Evolutionary conservation across 2,888 invertebrate genomes (phyloP).

Genomic region (Dicycla oo): DNA sequence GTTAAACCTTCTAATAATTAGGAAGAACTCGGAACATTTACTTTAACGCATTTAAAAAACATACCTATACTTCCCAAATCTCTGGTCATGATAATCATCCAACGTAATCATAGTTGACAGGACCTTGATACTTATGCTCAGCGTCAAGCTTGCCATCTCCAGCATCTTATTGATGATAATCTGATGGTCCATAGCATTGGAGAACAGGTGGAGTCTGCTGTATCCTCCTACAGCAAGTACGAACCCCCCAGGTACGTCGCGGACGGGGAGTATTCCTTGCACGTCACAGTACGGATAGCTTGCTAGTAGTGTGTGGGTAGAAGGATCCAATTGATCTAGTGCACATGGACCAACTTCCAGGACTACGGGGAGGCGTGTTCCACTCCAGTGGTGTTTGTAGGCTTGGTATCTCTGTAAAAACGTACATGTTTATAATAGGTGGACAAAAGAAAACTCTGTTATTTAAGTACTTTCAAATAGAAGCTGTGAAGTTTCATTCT

Average conservation of each 20-base stretch:
- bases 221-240: slow-evolving; percentile 97
- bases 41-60: slow-evolving; percentile 14
- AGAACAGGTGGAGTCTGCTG: slow-evolving; percentile 97
- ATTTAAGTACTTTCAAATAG: no score
- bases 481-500: background rate
- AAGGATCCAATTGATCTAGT: slow-evolving; percentile 97
- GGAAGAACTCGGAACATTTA: no score
- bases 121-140: slow-evolving; percentile 96
- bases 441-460: background rate
- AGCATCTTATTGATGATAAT: slow-evolving; percentile 96
- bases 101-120: slow-evolving; percentile 95
- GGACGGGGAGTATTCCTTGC: slow-evolving; percentile 91
- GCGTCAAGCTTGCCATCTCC: slow-evolving; percentile 94
- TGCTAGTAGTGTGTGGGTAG: slow-evolving; percentile 95
- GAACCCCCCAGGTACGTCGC: slow-evolving; percentile 98
- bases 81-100: slow-evolving; percentile 96
- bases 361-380: slow-evolving; percentile 95
- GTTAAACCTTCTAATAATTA: no score
- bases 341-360: slow-evolving; percentile 98
- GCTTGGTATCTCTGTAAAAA: slow-evolving; percentile 94
- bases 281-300: slow-evolving; percentile 87
- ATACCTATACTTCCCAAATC: slow-evolving; percentile 98
- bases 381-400: slow-evolving; percentile 99
- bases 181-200: slow-evolving; percentile 94
- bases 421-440: background rate